Conservation (phyloP, 2,888 invertebrate species). For the Crioceris asparagi region DNA sequence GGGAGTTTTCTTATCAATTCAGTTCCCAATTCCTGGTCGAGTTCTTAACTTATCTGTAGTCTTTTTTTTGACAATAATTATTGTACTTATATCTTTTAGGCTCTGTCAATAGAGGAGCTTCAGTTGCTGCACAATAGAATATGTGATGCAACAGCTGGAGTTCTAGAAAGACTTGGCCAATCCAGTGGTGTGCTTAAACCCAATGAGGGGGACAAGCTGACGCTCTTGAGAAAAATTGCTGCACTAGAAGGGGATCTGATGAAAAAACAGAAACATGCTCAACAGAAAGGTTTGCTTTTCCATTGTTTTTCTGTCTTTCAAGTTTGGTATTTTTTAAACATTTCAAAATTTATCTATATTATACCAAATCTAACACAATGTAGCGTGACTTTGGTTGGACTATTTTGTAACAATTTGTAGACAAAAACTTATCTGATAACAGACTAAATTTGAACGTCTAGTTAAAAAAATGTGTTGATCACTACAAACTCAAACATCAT, state of each 20-base stretch:
- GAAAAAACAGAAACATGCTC: slow-evolving; percentile 41
- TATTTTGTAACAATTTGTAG: no score
- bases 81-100: slow-evolving; percentile 31
- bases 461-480: no score
- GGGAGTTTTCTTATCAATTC: not conserved
- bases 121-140: slow-evolving; percentile 45
- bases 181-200: slow-evolving; percentile 25
- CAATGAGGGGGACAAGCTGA: slow-evolving; percentile 37
- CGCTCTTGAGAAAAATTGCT: slow-evolving; percentile 39
- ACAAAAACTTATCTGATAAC: no score
- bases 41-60: not conserved
- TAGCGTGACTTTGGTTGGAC: no score
- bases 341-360: no score
- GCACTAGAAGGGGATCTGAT: slow-evolving; percentile 40
- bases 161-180: slow-evolving; percentile 24
- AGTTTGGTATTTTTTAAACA: no score
- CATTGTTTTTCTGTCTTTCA: no score
- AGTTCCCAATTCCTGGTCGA: not conserved
- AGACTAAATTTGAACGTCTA: no score
- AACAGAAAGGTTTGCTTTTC: slow-evolving; percentile 41
- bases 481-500: no score
- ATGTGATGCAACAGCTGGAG: slow-evolving; percentile 41
- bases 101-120: slow-evolving; percentile 43
- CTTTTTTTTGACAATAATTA: not conserved
- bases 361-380: no score